Evolutionary conservation across 2,797 vertebrate genomes (phyloP).

Genomic region (Leuciscus waleckii): DNA sequence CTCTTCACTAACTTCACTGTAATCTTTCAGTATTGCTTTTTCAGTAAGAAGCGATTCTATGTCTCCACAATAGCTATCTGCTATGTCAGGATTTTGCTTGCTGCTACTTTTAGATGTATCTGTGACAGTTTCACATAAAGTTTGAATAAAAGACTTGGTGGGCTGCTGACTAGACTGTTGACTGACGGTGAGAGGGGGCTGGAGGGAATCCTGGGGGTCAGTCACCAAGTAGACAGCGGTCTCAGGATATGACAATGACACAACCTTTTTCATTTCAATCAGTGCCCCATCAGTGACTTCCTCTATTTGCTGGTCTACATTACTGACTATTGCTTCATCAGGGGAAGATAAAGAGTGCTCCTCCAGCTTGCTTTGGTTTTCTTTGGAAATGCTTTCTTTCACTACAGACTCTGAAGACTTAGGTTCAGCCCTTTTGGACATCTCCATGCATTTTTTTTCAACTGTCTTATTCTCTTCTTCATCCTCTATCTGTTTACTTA

Average conservation of each 20-base stretch:
- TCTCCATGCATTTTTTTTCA: conserved; percentile 57
- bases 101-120: conserved; percentile 21
- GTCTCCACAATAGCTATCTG: background rate
- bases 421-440: conserved; percentile 47
- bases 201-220: conserved; percentile 33
- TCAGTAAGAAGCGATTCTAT: background rate
- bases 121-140: conserved; percentile 41
- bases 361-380: conserved; percentile 34
- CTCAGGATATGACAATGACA: conserved; percentile 30
- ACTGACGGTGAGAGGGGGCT: conserved; percentile 12
- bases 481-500: conserved; percentile 54
- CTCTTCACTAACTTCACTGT: conserved; percentile 2
- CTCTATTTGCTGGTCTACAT: conserved; percentile 15
- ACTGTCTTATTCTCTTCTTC: conserved; percentile 57
- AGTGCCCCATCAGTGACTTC: background rate
- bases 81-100: conserved; percentile 6
- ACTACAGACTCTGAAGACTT: conserved; percentile 40
- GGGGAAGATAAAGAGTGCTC: background rate
- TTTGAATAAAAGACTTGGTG: conserved; percentile 51
- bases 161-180: conserved; percentile 27
- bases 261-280: conserved; percentile 28
- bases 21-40: conserved; percentile 13
- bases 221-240: conserved; percentile 8
- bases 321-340: conserved; percentile 8
- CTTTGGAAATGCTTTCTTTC: conserved; percentile 19